phyloP scores from a whole-genome alignment of 1,140 invertebrate genomes.

The Drosophila tristis region DNA sequence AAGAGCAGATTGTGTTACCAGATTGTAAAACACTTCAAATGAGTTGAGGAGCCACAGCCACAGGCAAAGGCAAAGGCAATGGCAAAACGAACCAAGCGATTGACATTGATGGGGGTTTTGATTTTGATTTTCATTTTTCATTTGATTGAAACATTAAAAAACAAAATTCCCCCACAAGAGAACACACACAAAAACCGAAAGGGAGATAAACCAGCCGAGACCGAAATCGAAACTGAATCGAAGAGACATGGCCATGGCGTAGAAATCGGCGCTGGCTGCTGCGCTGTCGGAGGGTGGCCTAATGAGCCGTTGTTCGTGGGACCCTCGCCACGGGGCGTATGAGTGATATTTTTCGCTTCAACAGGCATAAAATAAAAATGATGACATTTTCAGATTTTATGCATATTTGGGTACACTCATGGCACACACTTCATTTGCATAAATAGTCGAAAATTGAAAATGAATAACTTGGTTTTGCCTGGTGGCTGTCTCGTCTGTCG shows the following conservation, averaged over 20 bases:
- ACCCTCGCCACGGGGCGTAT: slow-evolving; percentile 68
- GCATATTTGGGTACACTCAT: slow-evolving; percentile 49
- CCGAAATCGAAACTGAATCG: not conserved
- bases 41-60: not conserved
- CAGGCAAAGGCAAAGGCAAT: not conserved
- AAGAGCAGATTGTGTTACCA: slow-evolving; percentile 68
- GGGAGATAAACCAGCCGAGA: slow-evolving; percentile 20
- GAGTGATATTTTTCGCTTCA: slow-evolving; percentile 77
- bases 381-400: slow-evolving; percentile 77
- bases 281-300: slow-evolving; percentile 25
- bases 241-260: slow-evolving; percentile 6
- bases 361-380: slow-evolving; percentile 53
- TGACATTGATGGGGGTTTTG: slow-evolving; percentile 80
- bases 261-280: too few relatives aligned
- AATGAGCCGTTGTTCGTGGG: slow-evolving; percentile 66
- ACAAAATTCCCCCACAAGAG: slow-evolving; percentile 10
- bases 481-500: not conserved
- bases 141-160: slow-evolving; percentile 78
- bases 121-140: slow-evolving; percentile 76
- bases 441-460: slow-evolving; percentile 81
- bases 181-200: slow-evolving; percentile 3
- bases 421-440: slow-evolving; percentile 66
- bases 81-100: slow-evolving; percentile 6
- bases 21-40: slow-evolving; percentile 70
- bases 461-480: slow-evolving; percentile 55